Conservation (phyloP, 2,797 vertebrate genomes). For the Arrhamphus sclerolepis region DNA sequence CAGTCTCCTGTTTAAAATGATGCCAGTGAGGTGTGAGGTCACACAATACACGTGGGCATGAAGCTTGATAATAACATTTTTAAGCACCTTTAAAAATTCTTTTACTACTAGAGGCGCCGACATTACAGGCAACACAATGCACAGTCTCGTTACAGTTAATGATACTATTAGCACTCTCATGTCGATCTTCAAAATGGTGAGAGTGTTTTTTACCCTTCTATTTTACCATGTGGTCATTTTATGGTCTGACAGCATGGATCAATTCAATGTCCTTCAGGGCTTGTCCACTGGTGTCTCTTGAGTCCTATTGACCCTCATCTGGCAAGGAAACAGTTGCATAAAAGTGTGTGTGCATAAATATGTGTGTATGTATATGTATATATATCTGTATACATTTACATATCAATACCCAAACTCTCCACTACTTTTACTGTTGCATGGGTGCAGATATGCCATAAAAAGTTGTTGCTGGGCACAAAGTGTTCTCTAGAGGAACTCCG, state of each 20-base stretch:
- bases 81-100: constrained; percentile 51
- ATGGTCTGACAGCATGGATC: constrained; percentile 63
- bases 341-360: constrained; percentile 46
- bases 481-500: constrained; percentile 31
- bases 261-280: constrained; percentile 59
- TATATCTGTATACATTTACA: too few relatives aligned
- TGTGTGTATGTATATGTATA: too few relatives aligned
- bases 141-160: constrained; percentile 48
- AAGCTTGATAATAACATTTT: constrained; percentile 42
- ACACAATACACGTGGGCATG: constrained; percentile 13
- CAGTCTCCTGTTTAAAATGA: constrained; percentile 16
- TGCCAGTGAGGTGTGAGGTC: constrained; percentile 24
- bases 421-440: constrained; percentile 30
- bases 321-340: constrained; percentile 48
- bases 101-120: constrained; percentile 45
- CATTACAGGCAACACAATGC: constrained; percentile 27
- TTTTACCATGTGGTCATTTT: constrained; percentile 62
- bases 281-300: constrained; percentile 42
- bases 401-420: constrained; percentile 39
- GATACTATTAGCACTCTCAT: constrained; percentile 53
- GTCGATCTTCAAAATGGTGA: constrained; percentile 32
- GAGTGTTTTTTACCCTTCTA: constrained; percentile 19
- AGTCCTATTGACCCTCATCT: constrained; percentile 61
- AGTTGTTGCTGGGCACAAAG: constrained; percentile 49
- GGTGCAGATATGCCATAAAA: constrained; percentile 41